phyloP scores from a whole-genome alignment of 2,888 invertebrate genomes.

The Xestia sexstrigata region DNA sequence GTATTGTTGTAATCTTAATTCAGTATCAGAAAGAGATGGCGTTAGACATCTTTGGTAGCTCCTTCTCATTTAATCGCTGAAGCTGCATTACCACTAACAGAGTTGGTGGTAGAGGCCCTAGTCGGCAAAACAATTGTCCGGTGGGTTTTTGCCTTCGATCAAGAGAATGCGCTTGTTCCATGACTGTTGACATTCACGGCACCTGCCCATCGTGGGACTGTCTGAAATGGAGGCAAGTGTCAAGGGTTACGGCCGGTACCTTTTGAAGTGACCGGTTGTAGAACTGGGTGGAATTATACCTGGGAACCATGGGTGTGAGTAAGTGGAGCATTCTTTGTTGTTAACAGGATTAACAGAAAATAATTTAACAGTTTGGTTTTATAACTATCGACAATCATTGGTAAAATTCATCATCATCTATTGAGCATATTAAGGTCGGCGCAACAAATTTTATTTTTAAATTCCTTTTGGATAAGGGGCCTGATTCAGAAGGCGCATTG shows the following conservation, averaged over 20 bases:
- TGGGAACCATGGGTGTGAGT: constrained; percentile 20
- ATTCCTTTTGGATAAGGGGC: no score
- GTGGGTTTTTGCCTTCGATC: constrained; percentile 37
- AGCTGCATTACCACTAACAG: not conserved
- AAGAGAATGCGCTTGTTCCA: constrained; percentile 59
- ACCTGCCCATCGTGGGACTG: constrained; percentile 63
- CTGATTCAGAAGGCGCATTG: no score
- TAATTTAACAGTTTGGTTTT: no score
- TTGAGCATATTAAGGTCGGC: no score
- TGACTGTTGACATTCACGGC: constrained; percentile 71
- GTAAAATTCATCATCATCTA: no score
- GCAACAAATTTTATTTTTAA: no score
- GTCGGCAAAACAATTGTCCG: constrained; percentile 51
- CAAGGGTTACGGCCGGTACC: constrained; percentile 51
- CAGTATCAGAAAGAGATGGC: not conserved
- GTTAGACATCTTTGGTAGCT: not conserved
- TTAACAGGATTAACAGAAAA: no score
- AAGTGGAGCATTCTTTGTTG: constrained; percentile 2
- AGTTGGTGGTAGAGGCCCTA: not conserved
- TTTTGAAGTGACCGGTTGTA: constrained; percentile 38
- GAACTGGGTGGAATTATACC: constrained; percentile 6
- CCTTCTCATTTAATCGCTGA: not conserved
- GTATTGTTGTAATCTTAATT: not conserved
- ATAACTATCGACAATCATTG: no score
- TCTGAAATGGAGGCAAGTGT: constrained; percentile 53